Evolutionary conservation across 2,113 vertebrate species (phyloP).

Genomic region (Penelope pileata): DNA sequence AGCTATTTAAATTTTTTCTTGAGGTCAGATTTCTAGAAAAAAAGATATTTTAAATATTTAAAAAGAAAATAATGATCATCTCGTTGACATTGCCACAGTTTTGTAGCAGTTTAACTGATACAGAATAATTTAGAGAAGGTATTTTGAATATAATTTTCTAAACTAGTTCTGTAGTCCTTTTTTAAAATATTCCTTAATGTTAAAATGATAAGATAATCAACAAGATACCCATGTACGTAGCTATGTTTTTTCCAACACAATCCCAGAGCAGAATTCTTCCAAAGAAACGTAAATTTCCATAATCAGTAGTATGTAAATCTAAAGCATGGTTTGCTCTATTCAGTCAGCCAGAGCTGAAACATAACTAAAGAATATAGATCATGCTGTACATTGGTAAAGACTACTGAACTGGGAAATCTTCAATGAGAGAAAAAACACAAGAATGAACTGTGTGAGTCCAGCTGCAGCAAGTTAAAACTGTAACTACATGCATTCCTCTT

Average conservation of each 20-base stretch:
- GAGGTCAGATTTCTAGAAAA: background rate
- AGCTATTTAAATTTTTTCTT: background rate
- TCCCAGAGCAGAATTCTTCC: background rate
- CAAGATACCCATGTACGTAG: too few relatives aligned
- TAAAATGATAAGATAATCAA: background rate
- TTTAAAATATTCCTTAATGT: background rate
- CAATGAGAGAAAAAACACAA: background rate
- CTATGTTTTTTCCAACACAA: too few relatives aligned
- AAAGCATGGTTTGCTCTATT: background rate
- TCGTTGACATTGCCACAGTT: background rate
- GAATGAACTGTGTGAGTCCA: background rate
- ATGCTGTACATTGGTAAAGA: background rate
- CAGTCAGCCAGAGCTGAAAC: background rate
- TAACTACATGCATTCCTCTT: background rate
- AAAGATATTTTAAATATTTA: background rate
- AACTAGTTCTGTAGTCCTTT: background rate
- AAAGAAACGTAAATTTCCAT: background rate
- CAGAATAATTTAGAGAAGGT: background rate
- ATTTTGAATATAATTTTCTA: background rate
- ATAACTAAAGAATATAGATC: background rate
- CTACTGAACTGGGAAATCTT: background rate
- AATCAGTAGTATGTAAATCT: background rate
- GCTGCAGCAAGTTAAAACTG: background rate
- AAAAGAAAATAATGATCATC: background rate
- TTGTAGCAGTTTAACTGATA: background rate